phyloP scores from a whole-genome alignment of 2,797 vertebrate genomes.

The Amphiprion clarkii region DNA sequence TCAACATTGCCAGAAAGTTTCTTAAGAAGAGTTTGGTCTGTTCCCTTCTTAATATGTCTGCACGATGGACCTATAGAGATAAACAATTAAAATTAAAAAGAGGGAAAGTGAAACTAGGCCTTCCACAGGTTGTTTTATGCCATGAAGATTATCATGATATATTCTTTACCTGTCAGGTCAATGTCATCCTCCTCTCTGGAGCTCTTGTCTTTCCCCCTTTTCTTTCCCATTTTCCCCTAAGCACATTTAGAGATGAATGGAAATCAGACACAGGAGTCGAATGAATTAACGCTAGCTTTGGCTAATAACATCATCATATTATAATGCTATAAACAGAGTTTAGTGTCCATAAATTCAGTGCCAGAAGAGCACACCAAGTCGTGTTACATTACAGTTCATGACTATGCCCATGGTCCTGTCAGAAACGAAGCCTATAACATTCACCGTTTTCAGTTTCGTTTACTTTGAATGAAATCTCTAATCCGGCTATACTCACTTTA shows the following conservation, averaged over 20 bases:
- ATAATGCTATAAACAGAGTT: background rate
- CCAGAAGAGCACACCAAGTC: background rate
- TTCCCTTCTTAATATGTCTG: slow-evolving; percentile 91
- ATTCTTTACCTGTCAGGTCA: slow-evolving; percentile 84
- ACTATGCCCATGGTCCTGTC: slow-evolving; percentile 6
- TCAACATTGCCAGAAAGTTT: slow-evolving; percentile 84
- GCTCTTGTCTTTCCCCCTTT: slow-evolving; percentile 87
- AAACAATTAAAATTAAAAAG: background rate
- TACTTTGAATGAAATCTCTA: slow-evolving; percentile 13
- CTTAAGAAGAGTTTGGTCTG: slow-evolving; percentile 90
- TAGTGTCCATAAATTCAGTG: background rate
- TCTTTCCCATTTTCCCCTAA: slow-evolving; percentile 91
- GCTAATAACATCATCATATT: background rate
- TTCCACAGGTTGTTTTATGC: background rate
- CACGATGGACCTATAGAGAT: slow-evolving; percentile 85
- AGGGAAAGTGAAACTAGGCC: background rate
- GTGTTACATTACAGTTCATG: background rate
- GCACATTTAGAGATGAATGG: background rate
- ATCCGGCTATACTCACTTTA: slow-evolving; percentile 16
- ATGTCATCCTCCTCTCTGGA: slow-evolving; percentile 79
- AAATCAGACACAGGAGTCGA: background rate
- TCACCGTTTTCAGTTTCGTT: slow-evolving; percentile 48
- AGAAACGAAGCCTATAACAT: slow-evolving; percentile 17
- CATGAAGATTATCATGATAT: background rate
- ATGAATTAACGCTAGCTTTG: background rate